Percentiles rank a stretch among this genome's conserved stretches.
phyloP scores from a whole-genome alignment of 2,888 invertebrate species.

The Nomada goodeniana region DNA sequence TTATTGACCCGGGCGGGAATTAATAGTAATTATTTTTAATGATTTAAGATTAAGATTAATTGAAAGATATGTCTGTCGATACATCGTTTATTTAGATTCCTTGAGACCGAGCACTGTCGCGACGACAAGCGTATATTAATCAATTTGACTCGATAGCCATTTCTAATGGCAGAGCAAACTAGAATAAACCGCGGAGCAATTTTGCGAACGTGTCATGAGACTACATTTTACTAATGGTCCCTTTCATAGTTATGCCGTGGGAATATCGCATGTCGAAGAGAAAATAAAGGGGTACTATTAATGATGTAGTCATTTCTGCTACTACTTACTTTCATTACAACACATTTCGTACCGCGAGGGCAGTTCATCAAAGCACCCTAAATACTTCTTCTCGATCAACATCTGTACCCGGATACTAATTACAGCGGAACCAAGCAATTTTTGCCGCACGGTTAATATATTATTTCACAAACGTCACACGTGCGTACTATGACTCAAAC shows the following conservation, averaged over 20 bases:
- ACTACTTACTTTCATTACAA: too few species aligned
- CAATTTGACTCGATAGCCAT: background rate
- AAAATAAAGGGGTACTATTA: too few species aligned
- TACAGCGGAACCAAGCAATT: background rate
- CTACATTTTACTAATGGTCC: too few species aligned
- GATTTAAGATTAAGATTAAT: slow-evolving; percentile 37
- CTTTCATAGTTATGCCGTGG: too few species aligned
- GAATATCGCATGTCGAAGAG: too few species aligned
- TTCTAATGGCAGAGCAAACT: background rate
- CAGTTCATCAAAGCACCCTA: background rate
- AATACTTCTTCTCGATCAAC: background rate
- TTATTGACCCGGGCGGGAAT: slow-evolving; percentile 39
- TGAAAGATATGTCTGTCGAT: slow-evolving; percentile 19
- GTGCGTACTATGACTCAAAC: background rate
- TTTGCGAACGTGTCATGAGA: background rate
- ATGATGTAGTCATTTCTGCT: too few species aligned
- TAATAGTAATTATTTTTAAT: slow-evolving; percentile 47
- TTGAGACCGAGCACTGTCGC: background rate
- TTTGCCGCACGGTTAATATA: background rate
- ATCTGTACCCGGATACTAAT: background rate
- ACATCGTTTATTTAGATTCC: slow-evolving; percentile 10
- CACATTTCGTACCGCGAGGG: too few species aligned
- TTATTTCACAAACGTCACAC: background rate
- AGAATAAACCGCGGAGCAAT: background rate
- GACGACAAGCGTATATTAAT: background rate